phyloP scores from a whole-genome alignment of 2,888 invertebrate genomes.

The Fragum whitleyi region DNA sequence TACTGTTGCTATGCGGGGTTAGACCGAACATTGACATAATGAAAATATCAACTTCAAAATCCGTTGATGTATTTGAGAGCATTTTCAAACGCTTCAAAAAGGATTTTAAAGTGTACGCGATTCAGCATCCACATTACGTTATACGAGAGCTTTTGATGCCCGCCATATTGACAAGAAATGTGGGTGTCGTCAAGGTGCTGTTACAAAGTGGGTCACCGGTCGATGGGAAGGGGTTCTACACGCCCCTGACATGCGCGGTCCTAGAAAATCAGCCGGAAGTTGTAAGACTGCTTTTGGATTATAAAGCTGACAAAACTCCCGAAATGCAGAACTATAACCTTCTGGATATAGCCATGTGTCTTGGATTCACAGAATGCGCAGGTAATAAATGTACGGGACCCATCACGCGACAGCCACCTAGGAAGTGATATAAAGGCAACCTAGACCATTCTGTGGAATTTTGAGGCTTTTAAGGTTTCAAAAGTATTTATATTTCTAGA shows the following conservation, averaged over 20 bases:
- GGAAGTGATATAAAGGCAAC: too few relatives aligned
- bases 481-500: too few relatives aligned
- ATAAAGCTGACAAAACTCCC: constrained; percentile 44
- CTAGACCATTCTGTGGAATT: too few relatives aligned
- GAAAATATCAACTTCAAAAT: constrained; percentile 50
- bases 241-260: constrained; percentile 57
- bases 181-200: constrained; percentile 48
- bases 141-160: constrained; percentile 60
- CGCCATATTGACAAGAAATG: constrained; percentile 53
- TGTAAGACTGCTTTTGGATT: constrained; percentile 37
- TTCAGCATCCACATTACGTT: constrained; percentile 56
- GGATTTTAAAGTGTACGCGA: constrained; percentile 60
- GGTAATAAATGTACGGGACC: too few relatives aligned
- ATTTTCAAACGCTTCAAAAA: constrained; percentile 58
- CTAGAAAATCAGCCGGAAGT: constrained; percentile 61
- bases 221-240: constrained; percentile 55
- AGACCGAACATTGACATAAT: constrained; percentile 53
- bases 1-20: constrained; percentile 47
- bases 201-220: constrained; percentile 53
- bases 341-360: constrained; percentile 54
- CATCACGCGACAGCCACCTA: too few relatives aligned
- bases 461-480: too few relatives aligned
- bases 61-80: constrained; percentile 52
- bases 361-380: constrained; percentile 57
- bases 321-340: constrained; percentile 60